Base-by-base conservation (phyloP, 2,113 vertebrate genomes). In the Mastomys natalensis region DNA sequence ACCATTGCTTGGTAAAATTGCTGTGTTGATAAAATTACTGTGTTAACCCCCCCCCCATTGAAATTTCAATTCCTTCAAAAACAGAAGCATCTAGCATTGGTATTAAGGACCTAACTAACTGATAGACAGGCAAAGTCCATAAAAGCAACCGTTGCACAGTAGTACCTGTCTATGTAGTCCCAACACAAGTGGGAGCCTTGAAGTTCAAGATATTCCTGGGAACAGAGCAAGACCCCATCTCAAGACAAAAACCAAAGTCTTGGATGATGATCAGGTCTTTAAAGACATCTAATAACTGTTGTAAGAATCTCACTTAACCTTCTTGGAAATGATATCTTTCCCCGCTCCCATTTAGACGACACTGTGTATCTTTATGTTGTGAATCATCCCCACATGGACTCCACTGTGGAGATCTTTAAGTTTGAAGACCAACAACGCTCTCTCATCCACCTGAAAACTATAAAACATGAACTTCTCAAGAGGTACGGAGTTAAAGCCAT, bases 341-440 rank as follows among this genome's bases (percentile, higher is more conserved):
- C 84, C 81, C 51, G 70, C 89, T 66, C 34, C 64, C 26, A 70
- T 97, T 70, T 98, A 99, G 99, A 99, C 37, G 97, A 98, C 72
- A 96, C 98, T 0, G 97, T 99, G 55, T 99, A 99, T 97, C 98
- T 99, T 72, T 99, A 99, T 90, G 99, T 99, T 89, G 99, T 99
- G 93, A 99, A 98, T 98, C 99, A 99, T 95, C 99, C 99, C 94
- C 96, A 99, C 37, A 94, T 96, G 77, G 98, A 98, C 91, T 99
- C 98, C 96, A 99, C 99, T 1, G 98, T 99, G 37, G 99, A 99
- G 95, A 89, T 99, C 89, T 99, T 99, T 97, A 98, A 96, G 96
- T 99, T 99, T 98, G 92, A 98, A 37, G 99, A 99, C 87, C 98
- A 99, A 11, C 98, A 99, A n/a, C 97, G 89, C 93, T 98, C 99